Evolutionary conservation across 2,888 invertebrate species (phyloP).

Genomic region (Microdon myrmicae): DNA sequence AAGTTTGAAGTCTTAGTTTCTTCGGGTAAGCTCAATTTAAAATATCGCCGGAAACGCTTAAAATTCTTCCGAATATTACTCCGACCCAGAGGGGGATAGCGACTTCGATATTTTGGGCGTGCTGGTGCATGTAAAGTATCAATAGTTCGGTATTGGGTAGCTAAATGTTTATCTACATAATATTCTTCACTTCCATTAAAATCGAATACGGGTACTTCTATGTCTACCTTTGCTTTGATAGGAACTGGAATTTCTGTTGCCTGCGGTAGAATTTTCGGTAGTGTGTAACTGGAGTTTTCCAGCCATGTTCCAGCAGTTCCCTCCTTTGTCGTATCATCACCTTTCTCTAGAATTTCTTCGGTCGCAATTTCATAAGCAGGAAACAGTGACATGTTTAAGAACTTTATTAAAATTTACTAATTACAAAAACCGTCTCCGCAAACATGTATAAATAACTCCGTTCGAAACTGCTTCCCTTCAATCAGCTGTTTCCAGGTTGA

Average conservation of each 20-base stretch:
- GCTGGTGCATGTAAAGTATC: slow-evolving; percentile 74
- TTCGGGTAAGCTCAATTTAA: slow-evolving; percentile 34
- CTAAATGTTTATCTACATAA: slow-evolving; percentile 71
- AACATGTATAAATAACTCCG: too few species aligned
- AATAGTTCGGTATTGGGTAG: slow-evolving; percentile 71
- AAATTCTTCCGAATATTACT: neutral
- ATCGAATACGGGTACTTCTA: slow-evolving; percentile 41
- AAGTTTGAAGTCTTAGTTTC: slow-evolving; percentile 45
- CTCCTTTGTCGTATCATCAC: neutral
- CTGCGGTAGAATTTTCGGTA: neutral
- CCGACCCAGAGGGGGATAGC: slow-evolving; percentile 15
- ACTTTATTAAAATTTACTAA: neutral
- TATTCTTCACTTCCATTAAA: slow-evolving; percentile 67
- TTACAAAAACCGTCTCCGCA: neutral
- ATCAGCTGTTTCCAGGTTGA: slow-evolving; percentile 1
- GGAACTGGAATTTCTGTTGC: neutral
- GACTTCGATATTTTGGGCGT: slow-evolving; percentile 70
- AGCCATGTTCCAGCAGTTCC: slow-evolving; percentile 53
- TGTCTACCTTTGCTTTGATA: slow-evolving; percentile 11
- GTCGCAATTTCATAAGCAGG: slow-evolving; percentile 44
- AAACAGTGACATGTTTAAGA: slow-evolving; percentile 52
- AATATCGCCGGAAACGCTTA: slow-evolving; percentile 24
- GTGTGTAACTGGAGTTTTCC: slow-evolving; percentile 51
- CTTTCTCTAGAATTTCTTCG: neutral
- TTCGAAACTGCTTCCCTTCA: too few species aligned